A percentile compares a stretch with the other conserved stretches of the same genome.
These are phyloP conservation scores for Actinernus sp. DNA, from an alignment of 92 coral and sea anemone genomes.

Conservation along the genomic window DNA sequence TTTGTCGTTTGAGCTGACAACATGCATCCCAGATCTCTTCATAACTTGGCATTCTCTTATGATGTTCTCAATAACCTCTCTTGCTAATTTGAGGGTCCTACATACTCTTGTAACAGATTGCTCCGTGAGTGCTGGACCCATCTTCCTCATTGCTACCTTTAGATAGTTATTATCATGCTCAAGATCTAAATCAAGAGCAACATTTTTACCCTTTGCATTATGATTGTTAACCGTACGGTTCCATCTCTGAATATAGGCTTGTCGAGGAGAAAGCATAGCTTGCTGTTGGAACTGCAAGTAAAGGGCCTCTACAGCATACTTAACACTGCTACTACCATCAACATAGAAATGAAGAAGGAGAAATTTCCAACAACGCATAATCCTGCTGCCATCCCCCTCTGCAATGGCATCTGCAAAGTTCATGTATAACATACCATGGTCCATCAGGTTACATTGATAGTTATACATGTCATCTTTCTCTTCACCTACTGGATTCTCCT, in stretches of 20 bases:
- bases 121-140: slow-evolving; percentile 3
- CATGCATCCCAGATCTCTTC: slow-evolving; percentile 41
- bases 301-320: slow-evolving; percentile 50
- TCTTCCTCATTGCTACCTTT: slow-evolving; percentile 19
- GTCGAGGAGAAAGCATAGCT: slow-evolving; percentile 4
- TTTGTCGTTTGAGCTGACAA: slow-evolving; percentile 8
- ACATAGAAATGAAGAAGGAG: slow-evolving; percentile 34
- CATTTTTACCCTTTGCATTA: no score
- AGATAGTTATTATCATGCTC: slow-evolving; percentile 28
- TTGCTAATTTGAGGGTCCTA: slow-evolving; percentile 10
- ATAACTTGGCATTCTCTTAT: slow-evolving; percentile 17
- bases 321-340: slow-evolving; percentile 14
- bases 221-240: no score
- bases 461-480: slow-evolving; percentile 36
- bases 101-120: slow-evolving; percentile 5
- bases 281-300: slow-evolving; percentile 39
- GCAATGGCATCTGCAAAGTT: slow-evolving; percentile 38
- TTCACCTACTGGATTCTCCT: no score
- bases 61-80: slow-evolving; percentile 7
- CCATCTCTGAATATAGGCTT: no score
- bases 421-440: slow-evolving; percentile 48
- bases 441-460: slow-evolving; percentile 28
- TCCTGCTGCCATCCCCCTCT: slow-evolving; percentile 45
- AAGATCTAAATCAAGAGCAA: no score
- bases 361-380: slow-evolving; percentile 44